These are phyloP conservation scores for Phoenoteleia sp. DNA, from an alignment of 2,888 invertebrate species.

Conservation along the genomic window DNA sequence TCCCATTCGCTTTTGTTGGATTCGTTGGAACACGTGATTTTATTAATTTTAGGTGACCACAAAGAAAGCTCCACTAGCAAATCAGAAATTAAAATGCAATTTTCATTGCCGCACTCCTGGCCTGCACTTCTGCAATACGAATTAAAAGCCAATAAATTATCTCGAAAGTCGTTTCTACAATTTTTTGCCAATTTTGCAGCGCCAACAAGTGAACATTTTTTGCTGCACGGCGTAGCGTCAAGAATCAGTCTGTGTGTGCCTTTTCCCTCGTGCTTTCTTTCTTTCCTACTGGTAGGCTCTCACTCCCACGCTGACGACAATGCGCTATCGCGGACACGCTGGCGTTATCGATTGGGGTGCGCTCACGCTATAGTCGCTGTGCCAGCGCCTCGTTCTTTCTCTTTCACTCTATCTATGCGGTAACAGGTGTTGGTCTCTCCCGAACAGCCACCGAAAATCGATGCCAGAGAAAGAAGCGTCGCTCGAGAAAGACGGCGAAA, in stretches of 20 bases:
- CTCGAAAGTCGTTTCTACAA: neutral
- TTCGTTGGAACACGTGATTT: neutral
- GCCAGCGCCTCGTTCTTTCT: conserved; percentile 78
- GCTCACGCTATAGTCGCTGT: conserved; percentile 74
- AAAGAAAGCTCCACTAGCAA: neutral
- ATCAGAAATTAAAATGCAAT: neutral
- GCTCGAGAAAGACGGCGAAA: conserved; percentile 24
- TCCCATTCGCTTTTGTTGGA: neutral
- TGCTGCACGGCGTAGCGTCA: conserved; percentile 47
- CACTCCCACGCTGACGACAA: conserved; percentile 71
- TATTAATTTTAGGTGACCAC: conserved; percentile 22
- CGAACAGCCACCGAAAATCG: conserved; percentile 82
- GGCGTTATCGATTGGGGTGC: conserved; percentile 84
- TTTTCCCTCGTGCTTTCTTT: conserved; percentile 42
- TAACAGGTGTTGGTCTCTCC: conserved; percentile 74
- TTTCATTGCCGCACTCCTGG: neutral
- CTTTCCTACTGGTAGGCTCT: conserved; percentile 45
- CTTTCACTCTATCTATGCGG: conserved; percentile 79
- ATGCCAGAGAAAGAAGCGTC: conserved; percentile 73
- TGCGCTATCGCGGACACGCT: conserved; percentile 81
- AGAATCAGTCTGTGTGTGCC: conserved; percentile 55
- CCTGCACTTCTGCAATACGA: neutral
- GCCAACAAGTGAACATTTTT: conserved; percentile 51
- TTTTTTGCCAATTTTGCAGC: conserved; percentile 25
- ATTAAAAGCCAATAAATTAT: neutral